phyloP scores from a whole-genome alignment of 1,140 invertebrate species.

The Drosophila subobscura region DNA sequence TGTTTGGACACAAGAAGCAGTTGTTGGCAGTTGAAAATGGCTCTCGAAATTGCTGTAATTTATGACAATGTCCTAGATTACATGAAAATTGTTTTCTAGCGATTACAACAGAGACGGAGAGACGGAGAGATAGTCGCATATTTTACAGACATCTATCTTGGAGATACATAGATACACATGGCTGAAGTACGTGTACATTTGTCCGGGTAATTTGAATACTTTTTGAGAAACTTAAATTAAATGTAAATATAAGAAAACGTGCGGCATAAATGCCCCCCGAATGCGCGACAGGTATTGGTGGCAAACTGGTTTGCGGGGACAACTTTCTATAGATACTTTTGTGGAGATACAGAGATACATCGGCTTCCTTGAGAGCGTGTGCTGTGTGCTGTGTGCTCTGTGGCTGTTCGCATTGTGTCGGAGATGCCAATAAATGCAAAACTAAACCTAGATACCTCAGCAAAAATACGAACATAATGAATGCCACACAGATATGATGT shows the following conservation, averaged over 20 bases:
- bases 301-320: slow-evolving; percentile 75
- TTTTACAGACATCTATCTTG: slow-evolving; percentile 1
- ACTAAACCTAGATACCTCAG: slow-evolving; percentile 74
- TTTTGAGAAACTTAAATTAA: slow-evolving; percentile 68
- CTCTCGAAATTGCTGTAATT: slow-evolving; percentile 80
- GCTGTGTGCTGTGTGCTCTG: slow-evolving; percentile 7
- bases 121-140: slow-evolving; percentile 1
- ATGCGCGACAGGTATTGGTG: slow-evolving; percentile 69
- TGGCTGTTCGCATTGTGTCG: slow-evolving; percentile 29
- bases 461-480: not conserved
- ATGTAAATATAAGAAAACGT: slow-evolving; percentile 80
- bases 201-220: slow-evolving; percentile 56
- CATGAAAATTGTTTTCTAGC: slow-evolving; percentile 83
- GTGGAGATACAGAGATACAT: slow-evolving; percentile 48
- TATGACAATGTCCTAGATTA: slow-evolving; percentile 83
- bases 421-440: slow-evolving; percentile 60
- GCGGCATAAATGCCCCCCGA: slow-evolving; percentile 62
- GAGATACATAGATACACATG: not conserved
- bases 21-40: slow-evolving; percentile 53
- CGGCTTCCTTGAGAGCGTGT: slow-evolving; percentile 66
- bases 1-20: slow-evolving; percentile 39
- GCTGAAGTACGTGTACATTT: slow-evolving; percentile 18
- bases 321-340: slow-evolving; percentile 75
- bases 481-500: slow-evolving; percentile 26
- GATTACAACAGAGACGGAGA: slow-evolving; percentile 55